Evolutionary conservation across 2,797 vertebrate species (phyloP), one percentile per base, ranked within the genome.

Genomic region (Tauraco hartlaubi): DNA sequence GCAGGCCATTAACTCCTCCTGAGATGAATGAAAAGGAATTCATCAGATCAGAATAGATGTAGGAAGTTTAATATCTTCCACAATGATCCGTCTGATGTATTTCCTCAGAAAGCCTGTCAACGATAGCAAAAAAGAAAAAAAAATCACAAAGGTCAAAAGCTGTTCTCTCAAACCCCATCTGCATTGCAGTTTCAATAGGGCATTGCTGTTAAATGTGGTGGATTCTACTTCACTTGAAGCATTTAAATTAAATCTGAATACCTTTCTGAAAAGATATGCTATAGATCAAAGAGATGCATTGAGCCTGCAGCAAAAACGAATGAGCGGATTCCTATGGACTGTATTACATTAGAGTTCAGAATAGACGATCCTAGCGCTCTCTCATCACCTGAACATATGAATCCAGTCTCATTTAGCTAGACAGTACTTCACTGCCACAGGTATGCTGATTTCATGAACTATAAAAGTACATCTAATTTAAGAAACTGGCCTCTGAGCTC

Each of bases 81-180:
- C 79, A 77, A 66, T 3, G 5, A 85, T 94, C 68, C 0, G 0
- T 96, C 64, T 92, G 91, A 95, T 94, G 48, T 83, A 84, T 90
- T 96, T 96, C 73, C 78, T 91, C 89, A 90, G 75, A 85, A 93
- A 88, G 39, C n/a, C 81, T 97, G 72, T 94, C 95, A 91, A 55
- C 2, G 0, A 90, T 14, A 14, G 56, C n/a, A 87, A 77, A 88
- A 95, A 73, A 44, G 4, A 19, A 25, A 56, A 83, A 78, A 86
- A 85, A 63, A 37, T 39, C 25, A 20, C 0, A 0, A 62, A 69
- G 68, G 89, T 94, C 92, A 94, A 78, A 91, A 94, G 31, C 58
- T 75, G 37, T 81, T 83, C 72, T 85, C 43, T 94, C 35, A 91
- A 92, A 62, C n/a, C 31, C 46, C 86, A 94, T 94, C 88, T 94